Percentiles rank a stretch among this genome's conserved stretches.
These are phyloP conservation scores for Lasaia peninsularis DNA, from an alignment of 1,140 invertebrate species.

Conservation along the genomic window DNA sequence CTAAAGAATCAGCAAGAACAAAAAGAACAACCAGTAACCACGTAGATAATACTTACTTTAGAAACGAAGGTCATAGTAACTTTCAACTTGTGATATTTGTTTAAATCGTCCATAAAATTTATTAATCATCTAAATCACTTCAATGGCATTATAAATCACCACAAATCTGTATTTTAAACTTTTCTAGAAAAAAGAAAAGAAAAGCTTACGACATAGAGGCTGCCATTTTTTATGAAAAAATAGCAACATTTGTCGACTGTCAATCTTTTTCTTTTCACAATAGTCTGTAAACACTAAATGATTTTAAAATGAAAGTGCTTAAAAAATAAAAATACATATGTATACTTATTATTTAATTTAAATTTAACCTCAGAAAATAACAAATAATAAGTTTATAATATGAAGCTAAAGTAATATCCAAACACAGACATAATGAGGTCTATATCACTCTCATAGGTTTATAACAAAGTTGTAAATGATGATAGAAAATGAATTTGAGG, in stretches of 20 bases:
- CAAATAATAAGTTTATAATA: too few species aligned
- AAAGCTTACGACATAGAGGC: constrained; percentile 75
- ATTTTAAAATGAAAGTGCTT: too few species aligned
- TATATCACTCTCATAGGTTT: too few species aligned
- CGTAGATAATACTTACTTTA: constrained; percentile 66
- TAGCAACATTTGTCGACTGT: constrained; percentile 60
- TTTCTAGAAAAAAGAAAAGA: constrained; percentile 66
- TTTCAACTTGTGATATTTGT: constrained; percentile 44
- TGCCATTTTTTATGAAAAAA: constrained; percentile 72
- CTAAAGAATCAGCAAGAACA: constrained; percentile 43
- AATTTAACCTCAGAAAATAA: too few species aligned
- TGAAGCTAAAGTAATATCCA: too few species aligned
- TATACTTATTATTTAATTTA: too few species aligned
- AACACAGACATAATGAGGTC: too few species aligned
- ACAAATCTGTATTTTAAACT: constrained; percentile 57
- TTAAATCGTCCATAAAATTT: constrained; percentile 38
- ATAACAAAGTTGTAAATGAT: too few species aligned
- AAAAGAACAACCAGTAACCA: constrained; percentile 58
- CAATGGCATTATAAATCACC: constrained; percentile 61
- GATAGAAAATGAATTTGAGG: too few species aligned
- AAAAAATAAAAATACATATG: too few species aligned
- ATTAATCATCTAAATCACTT: constrained; percentile 39
- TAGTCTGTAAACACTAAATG: background rate
- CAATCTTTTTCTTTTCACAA: constrained; percentile 31
- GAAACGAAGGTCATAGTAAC: constrained; percentile 54